A percentile compares a stretch with the other conserved stretches of the same genome.
Evolutionary conservation across 53 echinoderm and acorn worm genomes (phyloP).

Genomic region (Astropecten irregularis): DNA sequence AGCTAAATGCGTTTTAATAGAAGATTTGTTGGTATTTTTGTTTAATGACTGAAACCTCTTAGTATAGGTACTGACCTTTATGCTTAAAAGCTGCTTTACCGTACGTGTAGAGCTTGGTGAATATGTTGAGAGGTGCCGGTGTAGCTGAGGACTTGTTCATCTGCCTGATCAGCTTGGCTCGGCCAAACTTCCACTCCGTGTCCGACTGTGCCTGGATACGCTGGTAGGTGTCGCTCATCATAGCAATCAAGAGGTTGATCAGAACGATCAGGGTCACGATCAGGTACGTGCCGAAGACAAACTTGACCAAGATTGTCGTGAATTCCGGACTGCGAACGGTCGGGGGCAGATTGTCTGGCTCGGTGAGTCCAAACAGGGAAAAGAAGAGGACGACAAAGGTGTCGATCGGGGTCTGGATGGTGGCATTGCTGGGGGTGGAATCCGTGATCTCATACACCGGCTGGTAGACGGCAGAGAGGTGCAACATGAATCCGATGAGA

Average conservation of each 20-base stretch:
- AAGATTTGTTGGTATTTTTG: too few relatives aligned
- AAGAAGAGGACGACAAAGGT: constrained; percentile 95
- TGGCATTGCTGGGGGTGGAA: background rate
- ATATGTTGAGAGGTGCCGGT: constrained; percentile 87
- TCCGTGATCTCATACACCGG: constrained; percentile 66
- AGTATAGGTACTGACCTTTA: constrained; percentile 89
- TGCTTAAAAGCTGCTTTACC: constrained; percentile 82
- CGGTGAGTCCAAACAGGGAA: constrained; percentile 90
- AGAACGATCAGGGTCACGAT: constrained; percentile 94
- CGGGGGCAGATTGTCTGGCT: constrained; percentile 77
- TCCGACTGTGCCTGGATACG: constrained; percentile 98
- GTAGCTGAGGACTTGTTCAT: constrained; percentile 97
- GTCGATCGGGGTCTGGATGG: constrained; percentile 78
- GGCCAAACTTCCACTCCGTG: constrained; percentile 95
- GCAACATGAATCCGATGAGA: constrained; percentile 93
- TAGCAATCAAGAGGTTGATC: constrained; percentile 96
- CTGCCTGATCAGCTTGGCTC: constrained; percentile 91
- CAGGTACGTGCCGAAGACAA: constrained; percentile 93
- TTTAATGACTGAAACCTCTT: too few relatives aligned
- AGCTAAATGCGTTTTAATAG: too few relatives aligned
- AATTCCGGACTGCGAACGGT: constrained; percentile 77
- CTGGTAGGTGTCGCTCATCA: constrained; percentile 99
- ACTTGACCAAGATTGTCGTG: constrained; percentile 70
- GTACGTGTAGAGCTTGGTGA: constrained; percentile 88
- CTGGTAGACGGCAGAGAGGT: constrained; percentile 94